Percentiles rank a stretch among this genome's conserved stretches.
Evolutionary conservation across 2,888 invertebrate genomes (phyloP).

Genomic region (Drosophila macrospina): DNA sequence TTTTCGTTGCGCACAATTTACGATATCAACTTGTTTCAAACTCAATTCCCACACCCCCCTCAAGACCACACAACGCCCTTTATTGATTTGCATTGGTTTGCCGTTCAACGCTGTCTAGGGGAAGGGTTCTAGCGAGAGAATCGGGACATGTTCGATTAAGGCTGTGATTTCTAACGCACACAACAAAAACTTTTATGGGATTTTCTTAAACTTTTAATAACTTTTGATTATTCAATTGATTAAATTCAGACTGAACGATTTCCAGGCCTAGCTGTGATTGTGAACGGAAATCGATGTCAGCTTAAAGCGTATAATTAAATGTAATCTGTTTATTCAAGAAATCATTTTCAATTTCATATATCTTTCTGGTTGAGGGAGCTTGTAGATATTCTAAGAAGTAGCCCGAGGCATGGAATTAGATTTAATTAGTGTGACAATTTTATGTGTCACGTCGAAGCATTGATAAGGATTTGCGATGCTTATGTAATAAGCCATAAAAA

Average conservation of each 20-base stretch:
- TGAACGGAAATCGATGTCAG: conserved; percentile 52
- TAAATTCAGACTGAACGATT: conserved; percentile 34
- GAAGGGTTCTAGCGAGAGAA: neutral
- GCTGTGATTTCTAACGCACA: conserved; percentile 64
- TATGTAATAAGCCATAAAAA: conserved; percentile 80
- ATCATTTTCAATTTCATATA: conserved; percentile 6
- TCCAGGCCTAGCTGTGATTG: conserved; percentile 37
- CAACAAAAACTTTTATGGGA: conserved; percentile 59
- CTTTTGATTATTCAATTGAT: conserved; percentile 81
- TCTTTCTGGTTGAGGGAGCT: no score
- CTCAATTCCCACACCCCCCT: conserved; percentile 18
- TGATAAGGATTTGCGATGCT: conserved; percentile 71
- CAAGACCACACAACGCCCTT: conserved; percentile 31
- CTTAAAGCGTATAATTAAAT: conserved; percentile 41
- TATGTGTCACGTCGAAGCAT: conserved; percentile 68
- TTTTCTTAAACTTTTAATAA: conserved; percentile 76
- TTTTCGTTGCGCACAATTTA: conserved; percentile 80
- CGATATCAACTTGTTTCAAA: conserved; percentile 72
- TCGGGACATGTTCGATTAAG: conserved; percentile 61
- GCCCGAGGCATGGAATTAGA: conserved; percentile 23
- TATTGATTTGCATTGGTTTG: conserved; percentile 71
- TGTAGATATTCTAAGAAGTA: conserved; percentile 1
- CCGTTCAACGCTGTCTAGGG: conserved; percentile 47
- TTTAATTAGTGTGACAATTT: conserved; percentile 69
- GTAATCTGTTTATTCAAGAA: conserved; percentile 2